phyloP scores from a whole-genome alignment of 2,888 invertebrate species.

The Heliconius sara region DNA sequence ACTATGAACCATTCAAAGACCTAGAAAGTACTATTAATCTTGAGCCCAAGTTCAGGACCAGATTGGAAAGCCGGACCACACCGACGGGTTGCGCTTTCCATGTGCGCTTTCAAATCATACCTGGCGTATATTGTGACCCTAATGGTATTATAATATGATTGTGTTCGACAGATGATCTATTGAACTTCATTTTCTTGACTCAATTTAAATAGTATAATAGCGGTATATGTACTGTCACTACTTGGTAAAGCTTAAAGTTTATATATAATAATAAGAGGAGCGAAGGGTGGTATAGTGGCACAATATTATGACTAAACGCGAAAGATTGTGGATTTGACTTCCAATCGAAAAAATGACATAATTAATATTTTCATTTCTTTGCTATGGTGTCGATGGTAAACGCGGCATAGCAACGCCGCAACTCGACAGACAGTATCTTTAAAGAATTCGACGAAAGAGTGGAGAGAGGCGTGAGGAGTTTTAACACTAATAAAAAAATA shows the following conservation, averaged over 20 bases:
- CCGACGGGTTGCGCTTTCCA: slow-evolving; percentile 73
- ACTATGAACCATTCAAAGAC: slow-evolving; percentile 35
- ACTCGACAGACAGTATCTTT: too few species aligned
- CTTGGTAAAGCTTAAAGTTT: neutral
- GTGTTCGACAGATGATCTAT: neutral
- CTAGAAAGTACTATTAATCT: slow-evolving; percentile 74
- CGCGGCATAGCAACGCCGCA: too few species aligned
- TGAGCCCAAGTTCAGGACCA: slow-evolving; percentile 48
- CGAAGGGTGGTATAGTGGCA: too few species aligned
- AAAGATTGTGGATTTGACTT: too few species aligned
- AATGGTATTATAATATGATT: slow-evolving; percentile 41
- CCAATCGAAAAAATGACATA: too few species aligned
- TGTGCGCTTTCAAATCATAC: slow-evolving; percentile 73
- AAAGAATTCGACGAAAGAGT: too few species aligned
- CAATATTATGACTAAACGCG: too few species aligned
- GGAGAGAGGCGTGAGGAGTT: too few species aligned
- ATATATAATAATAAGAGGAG: neutral
- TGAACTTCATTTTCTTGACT: neutral
- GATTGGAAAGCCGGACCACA: slow-evolving; percentile 74
- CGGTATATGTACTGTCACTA: neutral
- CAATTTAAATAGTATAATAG: neutral
- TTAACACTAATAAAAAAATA: too few species aligned
- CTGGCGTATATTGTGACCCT: slow-evolving; percentile 59
- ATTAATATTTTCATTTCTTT: too few species aligned
- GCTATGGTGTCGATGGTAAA: too few species aligned